These are phyloP conservation scores for Lasiommata megera DNA, from an alignment of 2,888 invertebrate species.

Conservation along the genomic window DNA sequence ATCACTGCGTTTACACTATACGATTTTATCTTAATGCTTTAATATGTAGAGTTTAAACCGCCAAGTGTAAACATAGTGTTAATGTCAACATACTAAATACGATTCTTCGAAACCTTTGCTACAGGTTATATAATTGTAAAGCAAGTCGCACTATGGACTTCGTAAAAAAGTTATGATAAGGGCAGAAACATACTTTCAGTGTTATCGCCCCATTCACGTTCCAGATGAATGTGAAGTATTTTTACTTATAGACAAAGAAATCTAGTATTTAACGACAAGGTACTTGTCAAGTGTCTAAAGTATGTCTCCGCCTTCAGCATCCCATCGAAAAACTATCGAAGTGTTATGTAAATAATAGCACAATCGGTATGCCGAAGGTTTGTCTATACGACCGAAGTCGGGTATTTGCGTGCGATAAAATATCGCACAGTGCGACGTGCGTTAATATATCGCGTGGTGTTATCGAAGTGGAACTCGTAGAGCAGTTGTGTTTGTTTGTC, in stretches of 20 bases:
- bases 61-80: not conserved
- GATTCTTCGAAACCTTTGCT: not conserved
- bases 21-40: not conserved
- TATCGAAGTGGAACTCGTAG: not conserved
- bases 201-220: too few relatives aligned
- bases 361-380: not conserved
- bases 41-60: not conserved
- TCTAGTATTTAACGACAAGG: too few relatives aligned
- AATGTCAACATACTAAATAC: conserved; percentile 1
- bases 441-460: not conserved
- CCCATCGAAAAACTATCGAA: too few relatives aligned
- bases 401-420: not conserved
- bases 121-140: not conserved
- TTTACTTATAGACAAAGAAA: too few relatives aligned
- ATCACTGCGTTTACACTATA: conserved; percentile 1
- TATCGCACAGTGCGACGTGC: not conserved
- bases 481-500: not conserved
- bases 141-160: not conserved
- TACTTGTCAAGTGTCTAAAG: too few relatives aligned
- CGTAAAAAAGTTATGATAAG: not conserved
- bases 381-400: not conserved
- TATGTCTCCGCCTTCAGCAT: too few relatives aligned
- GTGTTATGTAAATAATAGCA: not conserved
- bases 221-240: too few relatives aligned
- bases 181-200: too few relatives aligned